A percentile compares a stretch with the other conserved stretches of the same genome.
Conservation (phyloP, 92 coral and sea anemone species). For the Nematostella vectensis region DNA sequence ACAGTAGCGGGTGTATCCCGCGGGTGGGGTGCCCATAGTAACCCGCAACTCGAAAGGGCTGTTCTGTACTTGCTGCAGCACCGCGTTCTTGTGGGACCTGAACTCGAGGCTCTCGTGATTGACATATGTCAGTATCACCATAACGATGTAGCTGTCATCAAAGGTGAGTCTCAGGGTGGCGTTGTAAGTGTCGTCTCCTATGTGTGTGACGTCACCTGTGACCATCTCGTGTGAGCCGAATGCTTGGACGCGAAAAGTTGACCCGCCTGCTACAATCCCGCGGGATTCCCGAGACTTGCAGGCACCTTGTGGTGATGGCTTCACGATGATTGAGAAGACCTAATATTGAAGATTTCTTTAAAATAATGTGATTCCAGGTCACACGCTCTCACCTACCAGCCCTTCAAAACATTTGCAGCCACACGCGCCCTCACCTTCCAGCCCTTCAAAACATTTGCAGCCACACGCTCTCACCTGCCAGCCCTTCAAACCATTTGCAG, state of each 20-base stretch:
- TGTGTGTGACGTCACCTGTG: constrained; percentile 51
- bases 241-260: constrained; percentile 69
- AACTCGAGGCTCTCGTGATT: constrained; percentile 63
- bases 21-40: constrained; percentile 45
- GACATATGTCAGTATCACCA: constrained; percentile 66
- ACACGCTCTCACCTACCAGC: no score
- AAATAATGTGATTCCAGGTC: no score
- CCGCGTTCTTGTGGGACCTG: constrained; percentile 58
- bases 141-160: constrained; percentile 67
- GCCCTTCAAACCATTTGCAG: no score
- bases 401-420: no score
- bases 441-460: no score
- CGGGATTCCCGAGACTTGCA: constrained; percentile 5
- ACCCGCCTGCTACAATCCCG: constrained; percentile 21
- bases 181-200: constrained; percentile 67
- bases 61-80: constrained; percentile 62
- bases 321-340: constrained; percentile 30
- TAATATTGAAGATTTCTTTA: no score
- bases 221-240: constrained; percentile 83
- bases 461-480: no score
- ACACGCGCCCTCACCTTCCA: no score
- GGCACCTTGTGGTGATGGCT: constrained; percentile 28
- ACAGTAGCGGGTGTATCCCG: constrained; percentile 73
- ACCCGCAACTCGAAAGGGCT: constrained; percentile 81
- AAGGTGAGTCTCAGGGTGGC: constrained; percentile 63